Conservation (phyloP, 2,797 vertebrate species). For the Sparus aurata region DNA sequence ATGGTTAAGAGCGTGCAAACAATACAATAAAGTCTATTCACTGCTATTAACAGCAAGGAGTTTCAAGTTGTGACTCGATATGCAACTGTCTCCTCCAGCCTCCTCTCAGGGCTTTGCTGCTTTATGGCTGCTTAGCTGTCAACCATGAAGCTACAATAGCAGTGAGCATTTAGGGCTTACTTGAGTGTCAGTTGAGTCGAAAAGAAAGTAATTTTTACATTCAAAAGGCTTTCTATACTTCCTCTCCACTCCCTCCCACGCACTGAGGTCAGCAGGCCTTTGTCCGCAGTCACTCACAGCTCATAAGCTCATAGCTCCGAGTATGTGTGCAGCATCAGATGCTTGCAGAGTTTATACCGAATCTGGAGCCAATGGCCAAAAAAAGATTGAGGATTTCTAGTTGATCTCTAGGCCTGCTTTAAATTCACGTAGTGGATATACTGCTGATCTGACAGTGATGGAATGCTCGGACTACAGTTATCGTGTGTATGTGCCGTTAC, state of each 20-base stretch:
- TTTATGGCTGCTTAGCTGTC: background rate
- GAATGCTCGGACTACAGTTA: background rate
- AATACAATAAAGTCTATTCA: background rate
- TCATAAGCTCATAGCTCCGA: constrained; percentile 24
- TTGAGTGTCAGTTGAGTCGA: constrained; percentile 32
- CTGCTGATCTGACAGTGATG: background rate
- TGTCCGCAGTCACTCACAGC: constrained; percentile 30
- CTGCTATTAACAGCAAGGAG: background rate
- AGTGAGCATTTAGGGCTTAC: constrained; percentile 5
- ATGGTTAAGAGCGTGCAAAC: background rate
- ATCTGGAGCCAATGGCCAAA: background rate
- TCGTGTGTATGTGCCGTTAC: constrained; percentile 49
- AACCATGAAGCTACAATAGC: background rate
- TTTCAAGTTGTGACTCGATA: background rate
- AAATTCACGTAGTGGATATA: constrained; percentile 4
- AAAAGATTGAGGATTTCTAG: background rate
- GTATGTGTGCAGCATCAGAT: background rate
- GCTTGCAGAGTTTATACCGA: background rate
- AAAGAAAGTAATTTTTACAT: constrained; percentile 33
- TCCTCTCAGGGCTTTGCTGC: background rate
- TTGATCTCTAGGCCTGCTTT: background rate
- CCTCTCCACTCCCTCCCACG: constrained; percentile 36
- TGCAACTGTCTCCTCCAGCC: too few species aligned
- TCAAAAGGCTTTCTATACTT: constrained; percentile 31
- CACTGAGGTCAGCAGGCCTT: constrained; percentile 47